These are phyloP conservation scores for Asbolus verrucosus DNA, from an alignment of 1,140 invertebrate species.

Conservation along the genomic window DNA sequence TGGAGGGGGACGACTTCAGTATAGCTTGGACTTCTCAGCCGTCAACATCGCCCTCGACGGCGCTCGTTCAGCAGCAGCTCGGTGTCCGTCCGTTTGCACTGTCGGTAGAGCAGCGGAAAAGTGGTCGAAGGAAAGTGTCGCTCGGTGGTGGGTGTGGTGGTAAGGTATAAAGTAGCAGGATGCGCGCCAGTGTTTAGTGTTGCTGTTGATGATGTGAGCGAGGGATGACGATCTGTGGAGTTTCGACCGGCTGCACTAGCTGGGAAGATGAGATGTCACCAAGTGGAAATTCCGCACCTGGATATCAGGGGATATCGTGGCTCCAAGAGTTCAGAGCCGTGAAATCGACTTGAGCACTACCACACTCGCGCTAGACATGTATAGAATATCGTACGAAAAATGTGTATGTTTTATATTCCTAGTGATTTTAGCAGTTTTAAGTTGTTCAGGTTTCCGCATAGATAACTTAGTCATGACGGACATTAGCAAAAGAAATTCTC, in stretches of 20 bases:
- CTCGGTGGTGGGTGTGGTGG: constrained; percentile 23
- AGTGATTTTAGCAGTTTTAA: constrained; percentile 63
- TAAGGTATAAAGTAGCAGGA: too few species aligned
- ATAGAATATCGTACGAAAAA: constrained; percentile 63
- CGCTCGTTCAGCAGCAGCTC: constrained; percentile 6
- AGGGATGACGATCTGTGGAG: constrained; percentile 49
- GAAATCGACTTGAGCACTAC: constrained; percentile 49
- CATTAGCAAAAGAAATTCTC: constrained; percentile 55
- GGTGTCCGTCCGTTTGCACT: constrained; percentile 24
- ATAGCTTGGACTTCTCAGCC: constrained; percentile 59
- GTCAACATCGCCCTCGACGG: constrained; percentile 55
- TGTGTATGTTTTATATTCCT: constrained; percentile 65
- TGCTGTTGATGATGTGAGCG: constrained; percentile 49
- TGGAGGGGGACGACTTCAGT: constrained; percentile 58
- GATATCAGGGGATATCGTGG: constrained; percentile 51
- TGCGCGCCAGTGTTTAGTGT: constrained; percentile 26
- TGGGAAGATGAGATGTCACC: constrained; percentile 57
- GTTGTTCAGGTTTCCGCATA: constrained; percentile 65
- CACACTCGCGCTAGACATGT: constrained; percentile 62
- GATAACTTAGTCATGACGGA: constrained; percentile 60
- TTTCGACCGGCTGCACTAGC: constrained; percentile 26
- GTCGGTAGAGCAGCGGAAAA: constrained; percentile 10
- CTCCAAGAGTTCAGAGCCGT: constrained; percentile 45
- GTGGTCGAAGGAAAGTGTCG: not conserved
- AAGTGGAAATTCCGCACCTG: constrained; percentile 52